These are phyloP conservation scores for Aplysina aerophoba DNA, from an alignment of 37 sponge, comb jelly and placozoan genomes.

Conservation along the genomic window DNA sequence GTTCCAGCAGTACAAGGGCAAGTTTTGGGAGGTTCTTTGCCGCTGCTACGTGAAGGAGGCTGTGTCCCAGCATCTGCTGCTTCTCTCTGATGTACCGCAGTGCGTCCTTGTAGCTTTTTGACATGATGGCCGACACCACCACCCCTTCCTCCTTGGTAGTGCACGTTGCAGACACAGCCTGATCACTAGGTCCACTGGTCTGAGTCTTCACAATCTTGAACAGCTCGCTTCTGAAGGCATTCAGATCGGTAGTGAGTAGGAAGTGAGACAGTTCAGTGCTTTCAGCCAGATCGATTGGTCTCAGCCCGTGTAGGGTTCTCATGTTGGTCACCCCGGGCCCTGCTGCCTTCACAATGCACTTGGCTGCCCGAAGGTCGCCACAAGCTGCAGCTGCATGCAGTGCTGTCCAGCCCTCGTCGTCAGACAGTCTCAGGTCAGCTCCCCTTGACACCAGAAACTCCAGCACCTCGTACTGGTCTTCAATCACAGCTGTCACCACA, in stretches of 20 bases:
- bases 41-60: constrained; percentile 71
- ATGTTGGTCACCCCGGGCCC: constrained; percentile 30
- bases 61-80: neutral
- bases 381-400: constrained; percentile 76
- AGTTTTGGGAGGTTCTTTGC: constrained; percentile 64
- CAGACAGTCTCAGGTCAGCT: constrained; percentile 57
- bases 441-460: constrained; percentile 55
- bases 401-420: constrained; percentile 69
- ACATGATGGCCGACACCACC: neutral
- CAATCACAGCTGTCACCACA: constrained; percentile 68
- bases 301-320: constrained; percentile 57
- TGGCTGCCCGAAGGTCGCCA: constrained; percentile 68
- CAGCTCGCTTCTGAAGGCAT: constrained; percentile 12
- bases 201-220: neutral
- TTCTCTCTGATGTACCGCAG: constrained; percentile 2
- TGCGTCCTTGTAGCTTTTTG: neutral
- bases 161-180: neutral
- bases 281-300: constrained; percentile 74
- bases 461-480: constrained; percentile 53
- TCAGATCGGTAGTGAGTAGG: constrained; percentile 61
- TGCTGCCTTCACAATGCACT: constrained; percentile 37
- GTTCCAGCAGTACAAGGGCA: constrained; percentile 37
- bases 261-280: constrained; percentile 61
- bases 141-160: constrained; percentile 1
- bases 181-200: neutral